Evolutionary conservation across 1,140 invertebrate genomes (phyloP).

Genomic region (Steinernema feltiae): DNA sequence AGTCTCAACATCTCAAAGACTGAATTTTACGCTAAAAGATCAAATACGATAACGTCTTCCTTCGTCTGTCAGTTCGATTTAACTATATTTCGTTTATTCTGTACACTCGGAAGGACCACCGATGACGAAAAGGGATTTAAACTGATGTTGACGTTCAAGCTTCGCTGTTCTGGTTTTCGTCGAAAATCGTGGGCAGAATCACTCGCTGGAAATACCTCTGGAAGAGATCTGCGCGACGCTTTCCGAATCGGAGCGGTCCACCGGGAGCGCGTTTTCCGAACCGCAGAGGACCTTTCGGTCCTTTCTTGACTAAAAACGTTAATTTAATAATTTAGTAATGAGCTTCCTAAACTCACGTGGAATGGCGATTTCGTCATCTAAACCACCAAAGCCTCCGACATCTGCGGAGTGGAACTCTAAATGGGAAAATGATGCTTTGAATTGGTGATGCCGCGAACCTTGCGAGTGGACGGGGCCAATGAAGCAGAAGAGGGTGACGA

Average conservation of each 20-base stretch:
- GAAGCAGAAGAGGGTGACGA: conserved; percentile 7
- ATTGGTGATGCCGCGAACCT: not conserved
- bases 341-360: not conserved
- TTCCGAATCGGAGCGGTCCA: not conserved
- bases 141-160: not conserved
- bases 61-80: no score
- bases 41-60: no score
- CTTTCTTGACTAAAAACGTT: not conserved
- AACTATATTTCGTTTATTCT: no score
- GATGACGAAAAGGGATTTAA: not conserved
- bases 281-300: not conserved
- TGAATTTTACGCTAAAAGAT: no score
- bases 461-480: not conserved
- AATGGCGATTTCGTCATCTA: not conserved
- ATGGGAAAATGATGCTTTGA: not conserved
- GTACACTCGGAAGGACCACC: no score
- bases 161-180: not conserved
- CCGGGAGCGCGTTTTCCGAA: conserved; percentile 1
- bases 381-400: not conserved
- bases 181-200: not conserved
- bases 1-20: no score
- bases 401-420: not conserved
- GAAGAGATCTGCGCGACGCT: not conserved
- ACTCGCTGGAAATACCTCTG: not conserved
- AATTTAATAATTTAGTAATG: not conserved